Base-by-base conservation (phyloP, 2,797 vertebrate species). In the Falco biarmicus region DNA sequence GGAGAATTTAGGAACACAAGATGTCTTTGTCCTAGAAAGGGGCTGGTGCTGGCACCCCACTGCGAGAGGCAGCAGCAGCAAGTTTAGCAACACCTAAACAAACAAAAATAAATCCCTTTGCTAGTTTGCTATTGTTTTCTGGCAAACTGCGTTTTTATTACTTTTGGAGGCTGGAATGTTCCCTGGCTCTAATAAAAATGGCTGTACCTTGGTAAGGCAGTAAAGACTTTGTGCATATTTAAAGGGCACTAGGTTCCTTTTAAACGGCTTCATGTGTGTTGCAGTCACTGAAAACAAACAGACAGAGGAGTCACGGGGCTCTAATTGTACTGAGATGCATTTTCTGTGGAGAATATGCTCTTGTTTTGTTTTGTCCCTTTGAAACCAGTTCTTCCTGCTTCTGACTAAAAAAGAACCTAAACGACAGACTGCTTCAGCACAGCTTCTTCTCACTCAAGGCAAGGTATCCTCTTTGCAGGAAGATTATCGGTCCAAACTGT, bases 111-210 rank as follows among this genome's bases (percentile, higher is more conserved):
- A 16, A 10, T 1, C 24, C 21, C 39, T 45, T 43, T 71, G 71
- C 71, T 78, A 5, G 32, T 78, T 90, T 79, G 45, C 87, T 84
- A 11, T 79, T 92, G 63, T 92, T 64, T 79, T 53, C 91, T 79
- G 76, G 71, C 59, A 85, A 64, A 5, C 11, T 53, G 64, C 41
- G 13, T 76, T 80, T 92, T 79, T 73, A 88, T 94, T 80, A 73
- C 89, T 74, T 87, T 47, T 60, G 64, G 74, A 81, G 86, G 78
- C 5, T 77, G 92, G 92, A 93, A 86, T 66, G 92, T 95, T 95
- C 90, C 77, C 50, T 89, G 90, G 69, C 77, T 84, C 47, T 54
- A n/a, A 88, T 84, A 92, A 89, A 91, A 88, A 56, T 14, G 80
- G 31, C 89, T 45, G 64, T 34, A 45, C 65, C 69, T 65, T 77